Percentiles rank a stretch among this genome's conserved stretches.
These are phyloP conservation scores for Oreotrochilus melanogaster DNA, from an alignment of 2,113 vertebrate species.

Conservation along the genomic window DNA sequence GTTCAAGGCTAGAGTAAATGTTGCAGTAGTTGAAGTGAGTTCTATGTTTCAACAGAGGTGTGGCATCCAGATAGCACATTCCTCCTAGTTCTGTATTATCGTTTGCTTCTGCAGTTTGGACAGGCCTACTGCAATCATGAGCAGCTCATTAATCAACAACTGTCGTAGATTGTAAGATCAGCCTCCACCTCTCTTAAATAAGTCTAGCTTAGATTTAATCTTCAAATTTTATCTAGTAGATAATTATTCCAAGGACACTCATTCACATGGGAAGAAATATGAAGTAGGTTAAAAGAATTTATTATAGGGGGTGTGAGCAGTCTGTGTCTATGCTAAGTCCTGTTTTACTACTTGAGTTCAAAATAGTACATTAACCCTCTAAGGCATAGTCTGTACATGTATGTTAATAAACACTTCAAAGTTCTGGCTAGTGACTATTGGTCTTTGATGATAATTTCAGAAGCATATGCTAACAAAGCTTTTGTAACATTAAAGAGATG, in stretches of 20 bases:
- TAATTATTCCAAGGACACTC: slow-evolving; percentile 52
- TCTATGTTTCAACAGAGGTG: slow-evolving; percentile 27
- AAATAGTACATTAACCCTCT: slow-evolving; percentile 48
- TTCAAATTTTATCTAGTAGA: slow-evolving; percentile 60
- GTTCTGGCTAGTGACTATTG: not conserved
- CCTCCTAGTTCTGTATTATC: not conserved
- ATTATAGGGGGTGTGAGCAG: slow-evolving; percentile 44
- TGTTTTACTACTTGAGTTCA: slow-evolving; percentile 40
- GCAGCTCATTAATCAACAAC: slow-evolving; percentile 47
- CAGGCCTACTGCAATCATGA: slow-evolving; percentile 31
- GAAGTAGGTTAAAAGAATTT: slow-evolving; percentile 60
- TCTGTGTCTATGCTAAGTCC: slow-evolving; percentile 41
- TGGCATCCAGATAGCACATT: slow-evolving; percentile 14
- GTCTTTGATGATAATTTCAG: slow-evolving; percentile 27
- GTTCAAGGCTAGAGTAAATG: not conserved
- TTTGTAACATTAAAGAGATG: slow-evolving; percentile 20
- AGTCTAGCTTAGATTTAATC: slow-evolving; percentile 61
- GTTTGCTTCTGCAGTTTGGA: slow-evolving; percentile 1
- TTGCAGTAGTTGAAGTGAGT: not conserved
- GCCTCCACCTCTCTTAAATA: slow-evolving; percentile 19
- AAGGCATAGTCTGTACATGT: not conserved
- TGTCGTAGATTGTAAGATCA: slow-evolving; percentile 7
- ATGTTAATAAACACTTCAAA: slow-evolving; percentile 9
- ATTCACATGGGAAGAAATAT: slow-evolving; percentile 51
- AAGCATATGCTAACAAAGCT: not conserved